Percentiles rank a stretch among this genome's conserved stretches.
Evolutionary conservation across 1,140 invertebrate genomes (phyloP).

Genomic region (Teleopsis dalmanni): DNA sequence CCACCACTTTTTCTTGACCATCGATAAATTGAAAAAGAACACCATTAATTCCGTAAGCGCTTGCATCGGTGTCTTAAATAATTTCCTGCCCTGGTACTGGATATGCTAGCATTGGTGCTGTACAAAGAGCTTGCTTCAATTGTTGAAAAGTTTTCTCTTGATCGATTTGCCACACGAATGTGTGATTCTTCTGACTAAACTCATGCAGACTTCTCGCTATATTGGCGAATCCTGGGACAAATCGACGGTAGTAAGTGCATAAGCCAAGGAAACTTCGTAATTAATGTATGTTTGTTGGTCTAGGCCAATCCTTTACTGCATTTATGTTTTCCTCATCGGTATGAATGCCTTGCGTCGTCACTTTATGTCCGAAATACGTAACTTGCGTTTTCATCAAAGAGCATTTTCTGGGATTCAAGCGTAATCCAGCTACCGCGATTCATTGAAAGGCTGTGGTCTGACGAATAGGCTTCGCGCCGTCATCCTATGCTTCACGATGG

Average conservation of each 20-base stretch:
- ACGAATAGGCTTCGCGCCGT: slow-evolving; percentile 9
- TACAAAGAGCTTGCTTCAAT: background rate
- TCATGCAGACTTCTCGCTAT: background rate
- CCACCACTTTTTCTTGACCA: slow-evolving; percentile 18
- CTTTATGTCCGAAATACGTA: too few species aligned
- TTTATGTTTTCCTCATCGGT: slow-evolving; percentile 3
- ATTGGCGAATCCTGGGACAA: too few species aligned
- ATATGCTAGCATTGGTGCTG: slow-evolving; percentile 2
- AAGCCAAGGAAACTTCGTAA: slow-evolving; percentile 4
- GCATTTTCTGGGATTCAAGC: slow-evolving; percentile 1
- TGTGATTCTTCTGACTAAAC: background rate
- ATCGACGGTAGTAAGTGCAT: background rate
- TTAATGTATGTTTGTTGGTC: background rate
- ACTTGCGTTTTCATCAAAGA: background rate
- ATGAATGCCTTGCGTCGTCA: slow-evolving; percentile 2
- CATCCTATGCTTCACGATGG: slow-evolving; percentile 14
- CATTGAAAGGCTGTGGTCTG: slow-evolving; percentile 9
- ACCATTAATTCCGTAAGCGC: slow-evolving; percentile 14
- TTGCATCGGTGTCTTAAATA: slow-evolving; percentile 18
- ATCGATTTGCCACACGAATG: background rate
- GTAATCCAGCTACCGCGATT: background rate
- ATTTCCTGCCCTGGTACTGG: slow-evolving; percentile 10
- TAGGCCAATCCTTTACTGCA: background rate
- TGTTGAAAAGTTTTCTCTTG: background rate
- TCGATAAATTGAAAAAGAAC: slow-evolving; percentile 19